Conservation (phyloP, 1,140 invertebrate genomes). For the Acromyrmex echinatior region DNA sequence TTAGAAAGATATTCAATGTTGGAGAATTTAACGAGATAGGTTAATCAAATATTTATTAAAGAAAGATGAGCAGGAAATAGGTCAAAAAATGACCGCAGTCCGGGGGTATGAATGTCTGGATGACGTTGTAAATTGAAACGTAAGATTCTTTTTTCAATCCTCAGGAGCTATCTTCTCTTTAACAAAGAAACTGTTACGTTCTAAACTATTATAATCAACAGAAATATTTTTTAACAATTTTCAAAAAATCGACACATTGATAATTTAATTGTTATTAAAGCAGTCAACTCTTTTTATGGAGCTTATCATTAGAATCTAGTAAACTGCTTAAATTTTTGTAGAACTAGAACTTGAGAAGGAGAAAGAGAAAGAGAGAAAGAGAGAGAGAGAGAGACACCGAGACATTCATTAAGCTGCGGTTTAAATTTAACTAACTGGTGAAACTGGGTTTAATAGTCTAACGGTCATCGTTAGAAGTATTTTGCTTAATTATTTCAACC, state of each 20-base stretch:
- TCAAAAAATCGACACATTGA: not conserved
- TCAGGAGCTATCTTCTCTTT: not conserved
- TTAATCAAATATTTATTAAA: constrained; percentile 47
- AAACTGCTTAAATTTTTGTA: not conserved
- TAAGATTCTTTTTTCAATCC: constrained; percentile 37
- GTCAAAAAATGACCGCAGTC: not conserved
- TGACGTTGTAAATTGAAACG: constrained; percentile 1
- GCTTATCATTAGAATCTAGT: not conserved
- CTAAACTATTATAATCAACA: not conserved
- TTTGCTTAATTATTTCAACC: constrained; percentile 20
- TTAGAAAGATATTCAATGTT: not conserved
- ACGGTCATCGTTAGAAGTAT: constrained; percentile 24
- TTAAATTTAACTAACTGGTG: constrained; percentile 20
- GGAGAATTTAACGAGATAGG: constrained; percentile 20
- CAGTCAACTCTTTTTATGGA: not conserved
- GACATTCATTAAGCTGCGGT: not conserved
- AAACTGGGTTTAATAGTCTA: constrained; percentile 10
- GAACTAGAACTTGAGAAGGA: not conserved
- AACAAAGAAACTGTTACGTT: not conserved
- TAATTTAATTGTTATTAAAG: constrained; percentile 9
- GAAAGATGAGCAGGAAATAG: constrained; percentile 11
- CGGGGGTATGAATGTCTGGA: not conserved
- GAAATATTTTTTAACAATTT: not conserved
- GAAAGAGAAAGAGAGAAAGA: not conserved
- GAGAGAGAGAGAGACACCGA: not conserved